Percentiles rank a stretch among this genome's conserved stretches.
Conservation (phyloP, 2,888 invertebrate species). For the Melanostoma scalare region DNA sequence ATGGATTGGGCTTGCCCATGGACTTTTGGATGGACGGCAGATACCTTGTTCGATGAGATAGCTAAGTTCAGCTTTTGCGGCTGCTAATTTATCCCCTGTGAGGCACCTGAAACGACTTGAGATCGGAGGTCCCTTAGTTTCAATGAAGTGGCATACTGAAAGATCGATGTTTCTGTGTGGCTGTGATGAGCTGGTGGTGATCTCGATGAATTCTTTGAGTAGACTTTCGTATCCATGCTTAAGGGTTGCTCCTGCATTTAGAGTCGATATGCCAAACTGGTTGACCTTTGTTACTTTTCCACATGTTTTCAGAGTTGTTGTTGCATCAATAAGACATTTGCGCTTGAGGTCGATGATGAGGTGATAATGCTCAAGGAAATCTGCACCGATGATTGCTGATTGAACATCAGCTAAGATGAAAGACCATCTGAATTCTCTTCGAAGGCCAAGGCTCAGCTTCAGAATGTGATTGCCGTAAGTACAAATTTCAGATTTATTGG, state of each 20-base stretch:
- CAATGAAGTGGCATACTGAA: neutral
- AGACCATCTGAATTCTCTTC: conserved; percentile 66
- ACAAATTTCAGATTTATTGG: conserved; percentile 62
- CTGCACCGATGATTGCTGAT: conserved; percentile 27
- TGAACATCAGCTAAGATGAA: conserved; percentile 54
- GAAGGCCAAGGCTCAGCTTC: conserved; percentile 64
- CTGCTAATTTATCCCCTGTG: neutral
- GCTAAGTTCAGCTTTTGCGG: too few relatives aligned
- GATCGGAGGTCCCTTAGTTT: conserved; percentile 5
- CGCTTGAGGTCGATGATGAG: conserved; percentile 16
- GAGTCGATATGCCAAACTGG: conserved; percentile 26
- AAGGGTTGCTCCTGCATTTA: neutral
- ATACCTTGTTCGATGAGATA: conserved; percentile 77
- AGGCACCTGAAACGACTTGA: conserved; percentile 15
- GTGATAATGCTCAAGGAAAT: conserved; percentile 27
- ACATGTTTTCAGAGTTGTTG: conserved; percentile 7
- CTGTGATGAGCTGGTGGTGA: neutral
- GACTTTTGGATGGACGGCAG: conserved; percentile 79
- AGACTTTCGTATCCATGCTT: neutral
- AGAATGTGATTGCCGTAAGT: conserved; percentile 56
- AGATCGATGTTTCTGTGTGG: neutral
- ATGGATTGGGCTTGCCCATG: conserved; percentile 80
- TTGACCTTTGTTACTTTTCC: neutral
- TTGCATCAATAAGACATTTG: conserved; percentile 21
- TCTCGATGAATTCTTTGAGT: conserved; percentile 9